These are phyloP conservation scores for Synodontis membranacea DNA, from an alignment of 2,113 vertebrate species.

Conservation along the genomic window DNA sequence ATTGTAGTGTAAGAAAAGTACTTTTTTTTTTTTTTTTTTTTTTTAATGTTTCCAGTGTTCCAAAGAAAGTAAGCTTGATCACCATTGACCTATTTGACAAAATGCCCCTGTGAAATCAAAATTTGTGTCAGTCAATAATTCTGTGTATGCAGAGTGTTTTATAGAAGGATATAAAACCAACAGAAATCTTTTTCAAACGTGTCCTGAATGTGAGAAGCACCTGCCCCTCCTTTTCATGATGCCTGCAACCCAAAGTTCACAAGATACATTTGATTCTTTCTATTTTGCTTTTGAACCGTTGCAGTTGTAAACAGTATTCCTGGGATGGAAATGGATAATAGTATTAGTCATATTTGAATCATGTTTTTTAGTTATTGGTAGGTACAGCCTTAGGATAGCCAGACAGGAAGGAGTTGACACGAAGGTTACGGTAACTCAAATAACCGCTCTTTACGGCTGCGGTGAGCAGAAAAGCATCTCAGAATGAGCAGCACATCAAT, in stretches of 20 bases:
- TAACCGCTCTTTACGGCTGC: not conserved
- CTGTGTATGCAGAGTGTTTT: slow-evolving; percentile 62
- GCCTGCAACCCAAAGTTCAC: slow-evolving; percentile 50
- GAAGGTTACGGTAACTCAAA: not conserved
- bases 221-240: slow-evolving; percentile 74
- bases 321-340: not conserved
- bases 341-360: not conserved
- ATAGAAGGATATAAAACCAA: slow-evolving; percentile 67
- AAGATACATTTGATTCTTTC: not conserved
- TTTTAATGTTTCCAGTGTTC: not conserved
- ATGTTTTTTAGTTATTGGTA: not conserved
- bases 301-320: slow-evolving; percentile 58
- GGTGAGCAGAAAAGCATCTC: not conserved
- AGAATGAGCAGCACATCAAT: not conserved
- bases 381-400: not conserved
- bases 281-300: slow-evolving; percentile 63
- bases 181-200: slow-evolving; percentile 66
- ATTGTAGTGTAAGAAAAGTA: not conserved
- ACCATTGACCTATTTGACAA: not conserved
- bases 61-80: not conserved
- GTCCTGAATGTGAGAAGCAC: slow-evolving; percentile 44
- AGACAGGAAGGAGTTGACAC: not conserved
- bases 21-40: too few species aligned
- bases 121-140: not conserved
- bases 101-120: not conserved